Conservation (phyloP, 2,888 invertebrate species). For the Hydropsyche betteni region DNA sequence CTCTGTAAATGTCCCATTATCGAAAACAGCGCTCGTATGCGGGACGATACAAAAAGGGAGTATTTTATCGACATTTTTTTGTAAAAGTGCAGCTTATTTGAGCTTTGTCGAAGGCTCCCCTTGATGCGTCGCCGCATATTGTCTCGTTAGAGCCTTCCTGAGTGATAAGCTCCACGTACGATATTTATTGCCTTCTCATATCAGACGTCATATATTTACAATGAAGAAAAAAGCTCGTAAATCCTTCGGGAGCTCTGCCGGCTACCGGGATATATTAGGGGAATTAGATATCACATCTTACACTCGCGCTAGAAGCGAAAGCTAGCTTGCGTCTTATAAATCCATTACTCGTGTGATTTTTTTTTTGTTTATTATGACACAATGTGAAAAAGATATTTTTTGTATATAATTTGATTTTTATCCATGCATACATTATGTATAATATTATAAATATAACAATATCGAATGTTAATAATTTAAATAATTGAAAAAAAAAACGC, state of each 20-base stretch:
- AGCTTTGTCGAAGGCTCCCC: constrained; percentile 35
- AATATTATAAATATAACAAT: no score
- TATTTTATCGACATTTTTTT: background rate
- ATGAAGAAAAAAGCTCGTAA: constrained; percentile 42
- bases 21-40: no score
- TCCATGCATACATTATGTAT: no score
- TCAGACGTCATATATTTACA: constrained; percentile 46
- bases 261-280: constrained; percentile 4
- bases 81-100: constrained; percentile 32
- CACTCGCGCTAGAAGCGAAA: background rate
- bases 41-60: background rate
- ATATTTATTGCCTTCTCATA: constrained; percentile 45
- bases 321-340: no score
- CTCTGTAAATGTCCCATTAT: background rate
- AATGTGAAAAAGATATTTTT: no score
- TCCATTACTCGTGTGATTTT: no score
- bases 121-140: constrained; percentile 32
- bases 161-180: constrained; percentile 42
- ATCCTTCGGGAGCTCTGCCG: constrained; percentile 15
- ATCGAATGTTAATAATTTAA: no score
- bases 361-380: no score
- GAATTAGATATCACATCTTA: constrained; percentile 11
- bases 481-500: no score
- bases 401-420: no score
- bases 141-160: constrained; percentile 34